Evolutionary conservation across 1,140 invertebrate species (phyloP).

Genomic region (Reticulitermes speratus): DNA sequence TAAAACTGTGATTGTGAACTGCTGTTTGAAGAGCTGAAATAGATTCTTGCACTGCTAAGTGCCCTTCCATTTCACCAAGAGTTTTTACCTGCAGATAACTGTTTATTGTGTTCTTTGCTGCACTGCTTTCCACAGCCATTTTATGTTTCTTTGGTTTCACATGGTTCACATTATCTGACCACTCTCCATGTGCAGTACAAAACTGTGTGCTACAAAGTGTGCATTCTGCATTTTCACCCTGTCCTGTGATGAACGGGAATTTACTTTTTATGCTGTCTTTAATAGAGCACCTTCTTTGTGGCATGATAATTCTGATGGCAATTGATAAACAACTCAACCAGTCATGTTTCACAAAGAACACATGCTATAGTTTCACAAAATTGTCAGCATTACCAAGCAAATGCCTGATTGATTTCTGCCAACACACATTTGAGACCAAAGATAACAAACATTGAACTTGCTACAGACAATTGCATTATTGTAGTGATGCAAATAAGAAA

Average conservation of each 20-base stretch:
- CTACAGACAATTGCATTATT: no score
- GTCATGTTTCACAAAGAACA: no score
- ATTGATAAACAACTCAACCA: no score
- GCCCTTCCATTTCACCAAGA: not conserved
- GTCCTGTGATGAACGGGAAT: not conserved
- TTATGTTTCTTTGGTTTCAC: slow-evolving; percentile 19
- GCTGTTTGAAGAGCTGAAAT: slow-evolving; percentile 38
- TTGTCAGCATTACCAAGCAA: no score
- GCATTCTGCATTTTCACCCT: not conserved
- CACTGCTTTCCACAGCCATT: not conserved
- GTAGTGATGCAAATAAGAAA: no score
- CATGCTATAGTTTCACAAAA: no score
- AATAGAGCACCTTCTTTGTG: not conserved
- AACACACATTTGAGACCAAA: no score
- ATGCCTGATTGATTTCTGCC: no score
- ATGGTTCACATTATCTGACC: not conserved
- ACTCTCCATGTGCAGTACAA: not conserved
- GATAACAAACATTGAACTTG: no score
- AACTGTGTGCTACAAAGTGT: not conserved
- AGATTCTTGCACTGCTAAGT: not conserved
- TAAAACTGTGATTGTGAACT: slow-evolving; percentile 38
- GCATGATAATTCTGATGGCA: no score
- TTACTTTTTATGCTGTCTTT: not conserved
- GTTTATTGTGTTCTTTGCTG: not conserved
- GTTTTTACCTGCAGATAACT: not conserved